These are phyloP conservation scores for Macrocentrus cingulum DNA, from an alignment of 1,140 invertebrate genomes.

Conservation along the genomic window DNA sequence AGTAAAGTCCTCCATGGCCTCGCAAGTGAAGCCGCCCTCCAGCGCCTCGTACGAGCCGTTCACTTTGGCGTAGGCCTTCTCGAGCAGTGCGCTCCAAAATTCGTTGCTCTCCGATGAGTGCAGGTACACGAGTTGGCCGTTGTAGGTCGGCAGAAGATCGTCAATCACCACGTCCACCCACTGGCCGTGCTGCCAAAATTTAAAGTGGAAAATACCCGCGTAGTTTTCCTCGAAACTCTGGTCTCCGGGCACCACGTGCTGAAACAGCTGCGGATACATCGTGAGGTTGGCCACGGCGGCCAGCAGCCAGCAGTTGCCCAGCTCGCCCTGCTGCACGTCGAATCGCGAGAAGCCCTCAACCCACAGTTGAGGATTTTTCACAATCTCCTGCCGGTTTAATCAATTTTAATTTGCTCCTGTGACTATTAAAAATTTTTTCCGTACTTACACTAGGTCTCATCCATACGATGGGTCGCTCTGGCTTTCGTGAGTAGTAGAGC, in stretches of 20 bases:
- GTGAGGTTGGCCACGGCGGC: constrained; percentile 95
- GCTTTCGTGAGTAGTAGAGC: too few relatives aligned
- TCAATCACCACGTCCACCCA: constrained; percentile 94
- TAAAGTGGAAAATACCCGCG: constrained; percentile 91
- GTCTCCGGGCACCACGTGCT: constrained; percentile 92
- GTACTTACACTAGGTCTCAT: too few relatives aligned
- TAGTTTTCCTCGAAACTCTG: constrained; percentile 92
- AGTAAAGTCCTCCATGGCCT: constrained; percentile 99
- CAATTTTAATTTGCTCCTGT: too few relatives aligned
- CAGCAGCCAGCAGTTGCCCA: constrained; percentile 97
- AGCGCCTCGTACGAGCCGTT: constrained; percentile 97
- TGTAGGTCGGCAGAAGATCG: constrained; percentile 89
- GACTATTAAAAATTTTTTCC: too few relatives aligned
- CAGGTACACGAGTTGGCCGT: constrained; percentile 88
- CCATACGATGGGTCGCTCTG: too few relatives aligned
- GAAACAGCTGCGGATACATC: constrained; percentile 82
- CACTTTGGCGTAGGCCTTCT: constrained; percentile 97
- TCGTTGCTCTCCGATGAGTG: constrained; percentile 89
- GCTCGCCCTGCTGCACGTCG: constrained; percentile 95
- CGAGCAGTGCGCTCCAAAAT: constrained; percentile 96
- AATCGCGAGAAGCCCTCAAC: constrained; percentile 94
- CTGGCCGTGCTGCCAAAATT: constrained; percentile 94
- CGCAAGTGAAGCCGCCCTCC: constrained; percentile 95
- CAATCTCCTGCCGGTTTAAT: constrained; percentile 75
- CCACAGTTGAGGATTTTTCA: constrained; percentile 84